Evolutionary conservation across 2,113 vertebrate species (phyloP), one percentile per base, ranked within the genome.

Genomic region (Misgurnus anguillicaudatus): DNA sequence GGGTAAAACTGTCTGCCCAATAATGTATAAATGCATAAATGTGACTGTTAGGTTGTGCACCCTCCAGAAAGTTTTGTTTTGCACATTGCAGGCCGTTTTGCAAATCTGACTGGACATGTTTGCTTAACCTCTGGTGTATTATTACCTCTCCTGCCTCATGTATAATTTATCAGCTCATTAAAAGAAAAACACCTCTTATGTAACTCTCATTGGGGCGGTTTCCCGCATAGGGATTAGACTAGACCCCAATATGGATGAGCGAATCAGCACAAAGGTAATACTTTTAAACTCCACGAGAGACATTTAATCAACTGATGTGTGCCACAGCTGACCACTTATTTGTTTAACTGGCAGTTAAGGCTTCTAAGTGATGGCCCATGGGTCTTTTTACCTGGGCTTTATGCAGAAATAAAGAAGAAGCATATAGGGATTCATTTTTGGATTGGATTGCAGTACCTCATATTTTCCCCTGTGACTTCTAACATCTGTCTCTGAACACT

Each of bases 301-400:
- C 51, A 71, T 57, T 71, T 71, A 57, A 57, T 71, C 17, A 57
- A 19, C 17, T 19, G 16, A 57, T 57, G 69, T 57, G 51, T 41
- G 36, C 36, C 51, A 58, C 36, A 57, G 11, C 17, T 72, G 69
- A 72, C 69, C 69, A 16, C 69, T 58, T 72, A 58, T 58, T 58
- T 72, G n/a, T 72, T 72, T 58, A 72, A 72, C 69, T 72, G 17
- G 5, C 36, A 72, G 53, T 58, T 72, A 72, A 57, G 57, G 69
- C n/a, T 8, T 72, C 6, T 72, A 58, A 72, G 69, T 41, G 53
- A 36, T 72, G 68, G 11, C 69, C 53, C 53, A 58, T 16, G 10
- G 38, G 53, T n/a, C 31, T 4, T 58, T 72, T 58, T 42, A 72
- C 69, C 51, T 72, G 36, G 17, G 36, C 36, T 71, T 67, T 57